These are phyloP conservation scores for Rhimphoctona megacephalus DNA, from an alignment of 2,888 invertebrate genomes.

Conservation along the genomic window DNA sequence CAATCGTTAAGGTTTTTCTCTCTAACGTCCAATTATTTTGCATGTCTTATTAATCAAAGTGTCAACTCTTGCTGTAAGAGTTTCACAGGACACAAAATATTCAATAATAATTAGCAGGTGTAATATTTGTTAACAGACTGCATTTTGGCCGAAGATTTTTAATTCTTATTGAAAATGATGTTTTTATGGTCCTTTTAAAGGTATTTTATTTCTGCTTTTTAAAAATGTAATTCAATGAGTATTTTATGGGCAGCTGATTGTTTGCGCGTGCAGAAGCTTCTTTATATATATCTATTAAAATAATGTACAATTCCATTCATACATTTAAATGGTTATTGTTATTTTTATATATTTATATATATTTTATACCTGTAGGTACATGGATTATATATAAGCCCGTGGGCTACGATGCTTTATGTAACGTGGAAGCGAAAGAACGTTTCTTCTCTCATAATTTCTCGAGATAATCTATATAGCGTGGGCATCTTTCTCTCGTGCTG, in stretches of 20 bases:
- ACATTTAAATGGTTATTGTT: constrained; percentile 2
- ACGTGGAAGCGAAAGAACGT: constrained; percentile 77
- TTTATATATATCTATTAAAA: neutral
- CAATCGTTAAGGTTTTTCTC: neutral
- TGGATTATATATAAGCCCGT: neutral
- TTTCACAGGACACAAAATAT: too few species aligned
- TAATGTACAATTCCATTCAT: neutral
- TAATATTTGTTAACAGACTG: too few species aligned
- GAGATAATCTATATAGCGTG: constrained; percentile 81
- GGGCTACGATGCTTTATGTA: constrained; percentile 74
- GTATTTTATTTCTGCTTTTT: neutral
- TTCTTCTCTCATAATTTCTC: constrained; percentile 81
- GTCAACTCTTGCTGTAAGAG: too few species aligned
- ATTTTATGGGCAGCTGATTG: constrained; percentile 66
- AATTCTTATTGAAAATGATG: neutral
- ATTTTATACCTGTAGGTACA: constrained; percentile 1
- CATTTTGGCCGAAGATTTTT: too few species aligned
- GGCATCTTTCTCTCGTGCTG: constrained; percentile 74
- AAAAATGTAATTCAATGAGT: constrained; percentile 19
- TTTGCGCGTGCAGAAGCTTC: constrained; percentile 56
- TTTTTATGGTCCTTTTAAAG: neutral
- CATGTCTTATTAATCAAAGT: neutral
- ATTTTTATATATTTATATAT: constrained; percentile 10
- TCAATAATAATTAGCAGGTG: too few species aligned
- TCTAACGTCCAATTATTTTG: neutral